Evolutionary conservation across 2,888 invertebrate genomes (phyloP), one percentile per base, ranked within the genome.

Genomic region (Tillus elongatus): DNA sequence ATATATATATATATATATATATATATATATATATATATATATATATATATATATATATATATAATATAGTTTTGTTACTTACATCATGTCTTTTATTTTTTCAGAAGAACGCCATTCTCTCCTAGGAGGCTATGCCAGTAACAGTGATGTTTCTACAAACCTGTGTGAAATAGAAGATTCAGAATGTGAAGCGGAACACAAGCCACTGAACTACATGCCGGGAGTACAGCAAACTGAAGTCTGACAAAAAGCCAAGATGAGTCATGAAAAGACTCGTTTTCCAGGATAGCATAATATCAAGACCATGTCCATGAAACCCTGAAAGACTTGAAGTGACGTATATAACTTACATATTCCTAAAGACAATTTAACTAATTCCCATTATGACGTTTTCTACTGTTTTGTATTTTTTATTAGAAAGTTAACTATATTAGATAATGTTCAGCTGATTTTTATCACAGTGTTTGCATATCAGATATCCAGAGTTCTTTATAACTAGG

Each of bases 101-200:
- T 39, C 68, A 74, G 82, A 79, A 60, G 86, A 83, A 64, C 72
- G 82, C 45, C 77, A 83, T 66, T 84, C 85, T 30, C 69, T 85
- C 52, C 71, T 83, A 48, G 84, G 79, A 45, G 79, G 76, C 30
- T 74, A 73, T 44, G 73, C 71, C 9, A 89, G 89, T 52, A 80
- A 82, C 63, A 89, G 91, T 67, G 88, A 89, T 67, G 71, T 89
- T 51, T 91, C 91, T 35, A 81, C 85, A 35, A 81, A 82, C 62
- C 73, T 92, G 46, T 92, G 92, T 72, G 92, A 92, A 71, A 89
- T 93, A 57, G 91, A 91, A 67, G 87, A 87, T 66, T 84, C 85
- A 30, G 87, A 87, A 61, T 78, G 75, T 55, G 84, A 85, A 64
- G 65, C 66, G 43, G 61, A 64, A 54, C 59, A 60, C 35, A 58